Base-by-base conservation (phyloP, 37 sponge, comb jelly and placozoan species). In the Spongia lamella region DNA sequence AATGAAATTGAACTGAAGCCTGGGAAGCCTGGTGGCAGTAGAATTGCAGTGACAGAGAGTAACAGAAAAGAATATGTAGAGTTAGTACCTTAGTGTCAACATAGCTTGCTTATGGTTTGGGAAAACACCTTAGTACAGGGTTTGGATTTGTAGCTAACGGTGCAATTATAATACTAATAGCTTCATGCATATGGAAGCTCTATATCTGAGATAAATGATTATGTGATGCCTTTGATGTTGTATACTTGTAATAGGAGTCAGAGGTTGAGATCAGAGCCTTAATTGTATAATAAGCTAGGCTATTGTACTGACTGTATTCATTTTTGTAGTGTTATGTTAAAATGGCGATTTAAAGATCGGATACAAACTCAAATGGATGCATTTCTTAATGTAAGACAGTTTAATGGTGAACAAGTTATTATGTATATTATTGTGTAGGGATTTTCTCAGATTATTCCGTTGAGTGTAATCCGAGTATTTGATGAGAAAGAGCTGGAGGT, bases 401-500 rank as follows among this genome's bases (percentile, higher is more conserved):
- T 43, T 25, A 3, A 22, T 25, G 49, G 35, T 63, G 53, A 7
- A 2, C 15, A 24, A 57, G 7, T 31, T 72, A 24, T 50, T 58
- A n/a, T 20, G 7, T 50, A 56, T 6, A 25, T 16, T 63, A 0
- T 33, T 56, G 38, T 39, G 19, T 43, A 95, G 90, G 99, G 99
- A 19, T 90, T 97, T 36, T 56, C 81, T 56, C 88, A 97, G 26
- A 47, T 97, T 1, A 82, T 97, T 66, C 91, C 99, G 7, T 76
- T 84, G 16, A 56, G 63, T 4, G 56, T 85, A 61, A 53, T 92
- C 32, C 81, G 71, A 36, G 89, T 95, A 38, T 95, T 95, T 86
- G 96, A 95, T 86, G 96, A 92, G 35, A 85, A 84, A 43, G 96
- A 95, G 70, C 63, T 94, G 29, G 95, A 94, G 84, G 93, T 94